Conservation (phyloP, 1,140 invertebrate species). For the Cardiocondyla obscurior region DNA sequence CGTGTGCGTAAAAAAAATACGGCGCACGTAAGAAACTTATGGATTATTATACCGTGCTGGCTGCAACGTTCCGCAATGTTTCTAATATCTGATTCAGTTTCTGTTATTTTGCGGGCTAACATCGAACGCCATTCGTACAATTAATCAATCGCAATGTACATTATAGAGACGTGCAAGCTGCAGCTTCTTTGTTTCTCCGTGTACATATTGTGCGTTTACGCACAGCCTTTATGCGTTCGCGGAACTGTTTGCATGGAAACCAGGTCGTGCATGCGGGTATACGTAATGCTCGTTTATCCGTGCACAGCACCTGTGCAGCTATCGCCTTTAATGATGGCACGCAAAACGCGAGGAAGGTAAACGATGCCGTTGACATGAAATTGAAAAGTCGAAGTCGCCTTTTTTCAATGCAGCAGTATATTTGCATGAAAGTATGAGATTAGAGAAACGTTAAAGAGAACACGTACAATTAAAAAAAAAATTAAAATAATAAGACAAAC, state of each 20-base stretch:
- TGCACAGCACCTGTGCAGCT: slow-evolving; percentile 39
- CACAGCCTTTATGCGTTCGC: slow-evolving; percentile 26
- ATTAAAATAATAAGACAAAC: no score
- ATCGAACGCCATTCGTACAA: background rate
- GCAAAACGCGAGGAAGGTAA: slow-evolving; percentile 8
- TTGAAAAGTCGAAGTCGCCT: background rate
- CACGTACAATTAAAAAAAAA: background rate
- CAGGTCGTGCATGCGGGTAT: slow-evolving; percentile 55
- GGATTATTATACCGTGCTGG: background rate
- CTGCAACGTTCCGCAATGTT: background rate
- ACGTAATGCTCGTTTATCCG: slow-evolving; percentile 53
- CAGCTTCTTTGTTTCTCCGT: slow-evolving; percentile 26
- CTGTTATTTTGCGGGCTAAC: background rate
- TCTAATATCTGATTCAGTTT: background rate
- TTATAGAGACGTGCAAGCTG: background rate
- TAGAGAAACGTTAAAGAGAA: background rate
- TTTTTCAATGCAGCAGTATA: background rate
- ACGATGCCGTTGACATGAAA: slow-evolving; percentile 31
- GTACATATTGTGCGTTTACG: slow-evolving; percentile 15
- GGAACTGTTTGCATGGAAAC: slow-evolving; percentile 42
- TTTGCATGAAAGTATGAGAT: background rate
- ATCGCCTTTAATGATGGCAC: slow-evolving; percentile 38
- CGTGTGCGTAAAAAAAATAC: background rate
- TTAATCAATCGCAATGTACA: background rate
- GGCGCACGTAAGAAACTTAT: background rate